These are phyloP conservation scores for Ceraclea dissimilis DNA, from an alignment of 2,888 invertebrate species.

Conservation along the genomic window DNA sequence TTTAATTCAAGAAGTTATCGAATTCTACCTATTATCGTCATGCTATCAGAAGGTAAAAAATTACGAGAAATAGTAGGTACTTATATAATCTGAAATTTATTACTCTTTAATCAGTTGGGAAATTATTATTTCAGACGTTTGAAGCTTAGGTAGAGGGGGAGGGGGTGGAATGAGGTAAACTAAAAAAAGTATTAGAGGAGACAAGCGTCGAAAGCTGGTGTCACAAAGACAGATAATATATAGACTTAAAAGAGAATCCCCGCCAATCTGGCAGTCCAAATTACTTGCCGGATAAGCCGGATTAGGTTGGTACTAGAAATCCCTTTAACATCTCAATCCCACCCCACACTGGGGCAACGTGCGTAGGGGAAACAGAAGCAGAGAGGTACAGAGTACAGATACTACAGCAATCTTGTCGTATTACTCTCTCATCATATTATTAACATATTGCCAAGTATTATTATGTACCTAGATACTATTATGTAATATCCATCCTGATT, in stretches of 20 bases:
- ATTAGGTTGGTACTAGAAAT: constrained; percentile 24
- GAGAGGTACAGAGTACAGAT: not conserved
- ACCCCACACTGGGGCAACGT: constrained; percentile 2
- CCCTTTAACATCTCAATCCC: constrained; percentile 4
- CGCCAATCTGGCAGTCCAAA: constrained; percentile 26
- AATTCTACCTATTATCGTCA: too few relatives aligned
- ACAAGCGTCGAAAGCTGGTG: constrained; percentile 19
- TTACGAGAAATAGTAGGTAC: too few relatives aligned
- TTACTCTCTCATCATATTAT: too few relatives aligned
- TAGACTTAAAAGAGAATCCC: constrained; percentile 18
- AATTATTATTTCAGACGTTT: constrained; percentile 6
- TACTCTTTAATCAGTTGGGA: not conserved
- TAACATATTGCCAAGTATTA: too few relatives aligned
- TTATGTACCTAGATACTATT: too few relatives aligned
- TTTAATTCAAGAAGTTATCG: too few relatives aligned
- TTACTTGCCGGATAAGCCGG: constrained; percentile 27
- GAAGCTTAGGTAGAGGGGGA: constrained; percentile 5
- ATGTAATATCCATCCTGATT: too few relatives aligned
- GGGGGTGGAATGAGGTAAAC: constrained; percentile 10
- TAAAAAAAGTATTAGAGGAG: constrained; percentile 21
- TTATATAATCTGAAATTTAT: not conserved
- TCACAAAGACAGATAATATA: constrained; percentile 22
- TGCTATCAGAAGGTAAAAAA: too few relatives aligned
- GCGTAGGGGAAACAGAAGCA: not conserved
- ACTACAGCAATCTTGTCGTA: not conserved